A percentile compares a stretch with the other conserved stretches of the same genome.
These are phyloP conservation scores for Lacerta viridis DNA, from an alignment of 2,797 vertebrate genomes.

Conservation along the genomic window DNA sequence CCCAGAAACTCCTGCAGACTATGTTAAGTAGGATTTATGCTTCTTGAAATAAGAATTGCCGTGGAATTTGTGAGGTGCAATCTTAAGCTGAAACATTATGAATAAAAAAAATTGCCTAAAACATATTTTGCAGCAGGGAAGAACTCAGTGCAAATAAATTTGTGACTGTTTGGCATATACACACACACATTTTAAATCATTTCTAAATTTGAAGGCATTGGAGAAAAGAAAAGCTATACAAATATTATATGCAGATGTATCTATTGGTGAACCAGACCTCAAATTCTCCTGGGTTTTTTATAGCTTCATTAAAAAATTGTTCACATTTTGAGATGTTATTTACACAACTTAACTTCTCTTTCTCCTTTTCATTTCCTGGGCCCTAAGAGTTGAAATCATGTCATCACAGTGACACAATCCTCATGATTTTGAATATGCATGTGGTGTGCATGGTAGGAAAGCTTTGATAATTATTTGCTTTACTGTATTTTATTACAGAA, in stretches of 20 bases:
- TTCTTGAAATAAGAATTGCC: background rate
- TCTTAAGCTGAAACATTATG: background rate
- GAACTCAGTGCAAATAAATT: background rate
- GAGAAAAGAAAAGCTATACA: background rate
- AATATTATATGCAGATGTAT: background rate
- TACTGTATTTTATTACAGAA: background rate
- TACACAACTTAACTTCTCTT: background rate
- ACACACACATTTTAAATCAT: background rate
- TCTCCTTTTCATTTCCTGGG: background rate
- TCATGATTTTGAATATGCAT: background rate
- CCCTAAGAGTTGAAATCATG: background rate
- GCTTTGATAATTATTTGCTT: background rate
- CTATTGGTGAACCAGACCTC: background rate
- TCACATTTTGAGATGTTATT: background rate
- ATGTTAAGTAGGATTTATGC: background rate
- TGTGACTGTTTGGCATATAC: background rate
- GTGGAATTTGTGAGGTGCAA: background rate
- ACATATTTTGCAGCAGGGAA: background rate
- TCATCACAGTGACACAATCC: background rate
- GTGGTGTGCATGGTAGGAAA: background rate
- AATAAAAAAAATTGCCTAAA: background rate
- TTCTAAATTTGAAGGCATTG: background rate
- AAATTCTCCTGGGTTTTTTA: background rate
- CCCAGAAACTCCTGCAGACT: background rate
- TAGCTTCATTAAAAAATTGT: background rate